phyloP scores from a whole-genome alignment of 2,113 vertebrate species.

The Artemisiospiza belli region DNA sequence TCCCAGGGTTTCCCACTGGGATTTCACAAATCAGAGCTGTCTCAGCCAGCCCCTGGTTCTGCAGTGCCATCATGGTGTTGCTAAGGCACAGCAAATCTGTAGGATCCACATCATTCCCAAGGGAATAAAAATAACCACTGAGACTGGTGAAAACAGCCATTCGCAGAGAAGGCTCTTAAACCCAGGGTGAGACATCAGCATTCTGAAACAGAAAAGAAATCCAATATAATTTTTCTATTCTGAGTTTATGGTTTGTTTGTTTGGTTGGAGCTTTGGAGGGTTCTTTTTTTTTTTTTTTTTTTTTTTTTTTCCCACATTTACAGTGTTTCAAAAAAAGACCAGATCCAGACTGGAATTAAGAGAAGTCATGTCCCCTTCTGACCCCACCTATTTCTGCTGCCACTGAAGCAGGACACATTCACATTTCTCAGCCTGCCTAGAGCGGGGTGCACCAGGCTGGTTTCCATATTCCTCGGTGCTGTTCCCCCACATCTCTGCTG shows the following conservation, averaged over 20 bases:
- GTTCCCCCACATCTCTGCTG: background rate
- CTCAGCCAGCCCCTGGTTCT: background rate
- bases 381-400: background rate
- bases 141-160: background rate
- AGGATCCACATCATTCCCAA: background rate
- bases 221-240: background rate
- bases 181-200: background rate
- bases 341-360: background rate
- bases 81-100: background rate
- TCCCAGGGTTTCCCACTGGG: background rate
- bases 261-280: background rate
- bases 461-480: background rate
- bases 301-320: background rate
- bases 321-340: background rate
- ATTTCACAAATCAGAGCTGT: background rate
- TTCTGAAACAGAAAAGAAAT: background rate
- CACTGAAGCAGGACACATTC: background rate
- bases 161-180: background rate
- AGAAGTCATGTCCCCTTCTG: background rate
- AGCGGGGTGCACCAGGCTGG: background rate
- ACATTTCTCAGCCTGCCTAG: background rate
- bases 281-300: background rate
- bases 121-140: background rate
- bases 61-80: rapidly evolving
- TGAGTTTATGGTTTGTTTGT: background rate